Evolutionary conservation across 2,113 vertebrate species (phyloP).

Genomic region (Myrmecobius fasciatus): DNA sequence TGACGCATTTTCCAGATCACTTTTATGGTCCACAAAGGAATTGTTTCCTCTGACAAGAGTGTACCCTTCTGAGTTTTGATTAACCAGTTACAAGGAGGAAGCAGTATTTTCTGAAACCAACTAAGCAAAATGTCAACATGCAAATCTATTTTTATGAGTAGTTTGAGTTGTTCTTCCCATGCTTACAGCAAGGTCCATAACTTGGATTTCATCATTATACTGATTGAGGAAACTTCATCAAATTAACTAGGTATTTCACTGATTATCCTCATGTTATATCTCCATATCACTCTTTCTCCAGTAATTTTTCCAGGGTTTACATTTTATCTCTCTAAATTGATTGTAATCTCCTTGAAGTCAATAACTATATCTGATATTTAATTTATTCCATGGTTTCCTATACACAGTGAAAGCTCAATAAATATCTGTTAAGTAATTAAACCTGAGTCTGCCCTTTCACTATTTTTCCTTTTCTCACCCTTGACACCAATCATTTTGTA

Average conservation of each 20-base stretch:
- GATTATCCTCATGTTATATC: neutral
- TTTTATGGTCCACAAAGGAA: neutral
- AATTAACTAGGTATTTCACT: neutral
- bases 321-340: neutral
- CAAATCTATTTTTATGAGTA: neutral
- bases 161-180: neutral
- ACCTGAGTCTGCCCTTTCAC: neutral
- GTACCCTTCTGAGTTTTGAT: neutral
- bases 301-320: neutral
- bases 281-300: neutral
- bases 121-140: neutral
- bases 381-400: neutral
- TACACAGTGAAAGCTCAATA: neutral
- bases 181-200: neutral
- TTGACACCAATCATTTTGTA: neutral
- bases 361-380: neutral
- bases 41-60: neutral
- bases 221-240: neutral
- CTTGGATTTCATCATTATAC: neutral
- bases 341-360: neutral
- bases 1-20: neutral
- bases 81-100: neutral
- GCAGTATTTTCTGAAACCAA: neutral
- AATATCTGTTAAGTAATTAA: neutral
- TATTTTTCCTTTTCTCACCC: neutral